Evolutionary conservation across 1,140 invertebrate genomes (phyloP).

Genomic region (Drosophila bocqueti): DNA sequence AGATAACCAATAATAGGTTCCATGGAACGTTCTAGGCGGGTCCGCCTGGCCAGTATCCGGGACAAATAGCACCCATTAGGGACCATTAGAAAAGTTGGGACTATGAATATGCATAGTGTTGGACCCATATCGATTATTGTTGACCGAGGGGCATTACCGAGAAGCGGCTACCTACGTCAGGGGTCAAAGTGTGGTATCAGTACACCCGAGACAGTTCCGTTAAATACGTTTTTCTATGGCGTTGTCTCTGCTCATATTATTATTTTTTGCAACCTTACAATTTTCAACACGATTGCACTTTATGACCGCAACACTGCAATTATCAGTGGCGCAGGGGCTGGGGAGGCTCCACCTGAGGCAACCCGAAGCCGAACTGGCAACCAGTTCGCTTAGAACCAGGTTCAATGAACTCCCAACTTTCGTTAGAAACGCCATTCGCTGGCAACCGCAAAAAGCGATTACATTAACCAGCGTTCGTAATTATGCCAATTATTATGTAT

Average conservation of each 20-base stretch:
- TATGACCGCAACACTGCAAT: slow-evolving; percentile 68
- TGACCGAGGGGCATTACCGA: slow-evolving; percentile 5
- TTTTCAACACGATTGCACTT: slow-evolving; percentile 75
- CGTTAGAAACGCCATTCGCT: slow-evolving; percentile 42
- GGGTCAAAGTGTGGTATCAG: slow-evolving; percentile 33
- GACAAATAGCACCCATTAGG: slow-evolving; percentile 41
- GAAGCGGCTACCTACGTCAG: slow-evolving; percentile 36
- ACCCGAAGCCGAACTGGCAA: slow-evolving; percentile 41
- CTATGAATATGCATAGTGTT: slow-evolving; percentile 30
- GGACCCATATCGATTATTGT: slow-evolving; percentile 16
- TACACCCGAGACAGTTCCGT: slow-evolving; percentile 16
- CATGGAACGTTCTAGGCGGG: slow-evolving; percentile 19
- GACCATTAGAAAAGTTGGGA: slow-evolving; percentile 23
- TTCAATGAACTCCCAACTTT: slow-evolving; percentile 40
- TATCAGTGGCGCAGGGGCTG: slow-evolving; percentile 39
- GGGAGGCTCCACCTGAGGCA: slow-evolving; percentile 26
- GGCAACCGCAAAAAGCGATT: slow-evolving; percentile 30
- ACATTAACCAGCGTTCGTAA: slow-evolving; percentile 19
- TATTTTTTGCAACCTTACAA: slow-evolving; percentile 69
- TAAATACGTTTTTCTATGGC: slow-evolving; percentile 13
- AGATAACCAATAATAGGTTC: slow-evolving; percentile 24
- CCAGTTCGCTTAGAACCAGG: slow-evolving; percentile 36
- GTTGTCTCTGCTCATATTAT: slow-evolving; percentile 20
- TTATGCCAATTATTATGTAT: slow-evolving; percentile 36
- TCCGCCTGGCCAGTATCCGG: slow-evolving; percentile 30